Percentiles rank a stretch among this genome's conserved stretches.
These are phyloP conservation scores for Lamellibrachia luymesi DNA, from an alignment of 1,140 invertebrate genomes.

Conservation along the genomic window DNA sequence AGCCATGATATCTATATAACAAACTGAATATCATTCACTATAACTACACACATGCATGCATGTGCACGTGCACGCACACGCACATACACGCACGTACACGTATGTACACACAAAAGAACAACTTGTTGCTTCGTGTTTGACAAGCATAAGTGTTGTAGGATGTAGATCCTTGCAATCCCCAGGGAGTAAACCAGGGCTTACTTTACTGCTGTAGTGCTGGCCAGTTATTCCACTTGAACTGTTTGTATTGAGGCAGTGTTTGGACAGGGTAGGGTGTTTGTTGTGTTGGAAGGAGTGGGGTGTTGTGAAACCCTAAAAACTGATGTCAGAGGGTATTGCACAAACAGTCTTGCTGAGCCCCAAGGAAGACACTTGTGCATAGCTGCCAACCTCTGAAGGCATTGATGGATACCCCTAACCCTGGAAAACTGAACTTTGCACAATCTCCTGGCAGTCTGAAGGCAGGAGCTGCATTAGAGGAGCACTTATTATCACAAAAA, in stretches of 20 bases:
- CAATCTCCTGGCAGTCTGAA: neutral
- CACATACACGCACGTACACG: too few relatives aligned
- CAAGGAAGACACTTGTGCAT: neutral
- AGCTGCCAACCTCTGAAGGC: neutral
- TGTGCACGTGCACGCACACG: too few relatives aligned
- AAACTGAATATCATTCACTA: too few relatives aligned
- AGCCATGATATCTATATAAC: too few relatives aligned
- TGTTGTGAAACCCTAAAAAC: neutral
- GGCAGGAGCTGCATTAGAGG: neutral
- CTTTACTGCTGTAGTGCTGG: neutral
- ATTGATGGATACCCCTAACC: neutral
- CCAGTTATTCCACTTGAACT: neutral
- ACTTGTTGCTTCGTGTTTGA: neutral
- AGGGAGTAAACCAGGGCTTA: neutral
- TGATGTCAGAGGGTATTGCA: neutral
- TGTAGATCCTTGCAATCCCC: neutral
- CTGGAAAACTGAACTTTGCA: neutral
- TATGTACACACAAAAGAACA: neutral
- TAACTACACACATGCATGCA: too few relatives aligned
- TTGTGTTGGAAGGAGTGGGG: neutral
- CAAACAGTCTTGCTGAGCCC: neutral
- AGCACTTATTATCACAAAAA: neutral
- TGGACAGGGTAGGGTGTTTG: neutral
- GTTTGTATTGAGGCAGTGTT: neutral
- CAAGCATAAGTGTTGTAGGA: neutral